Evolutionary conservation across 2,888 invertebrate species (phyloP), one percentile per base, ranked within the genome.

Genomic region (Cylindroiulus punctatus): DNA sequence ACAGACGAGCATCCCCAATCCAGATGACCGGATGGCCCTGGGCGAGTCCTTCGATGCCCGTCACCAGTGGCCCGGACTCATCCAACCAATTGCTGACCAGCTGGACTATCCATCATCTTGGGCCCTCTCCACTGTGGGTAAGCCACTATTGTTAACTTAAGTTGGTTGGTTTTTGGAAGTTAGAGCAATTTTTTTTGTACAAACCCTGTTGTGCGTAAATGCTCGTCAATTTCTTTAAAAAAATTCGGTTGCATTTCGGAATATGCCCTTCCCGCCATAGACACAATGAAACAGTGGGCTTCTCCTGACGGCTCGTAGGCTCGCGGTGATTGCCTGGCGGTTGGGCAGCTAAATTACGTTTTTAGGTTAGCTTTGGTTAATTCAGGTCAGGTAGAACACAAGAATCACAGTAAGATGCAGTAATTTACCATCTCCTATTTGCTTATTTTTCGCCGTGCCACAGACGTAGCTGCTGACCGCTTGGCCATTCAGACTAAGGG

Each of bases 101-200:
- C 94, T 93, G 30, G 93, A 94, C 92, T 95, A 98, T 90, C 98
- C 96, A 0, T 94, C 97, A 0, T 98, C 97, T 1, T 98, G 98
- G 98, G 98, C 97, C 0, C 93, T 98, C 40, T 95, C 97, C 0
- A 95, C 97, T 0, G 94, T 95, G 85, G 91, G 92, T 90, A 88
- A 83, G 86, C 0, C 32, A 19, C 82, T 1, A 22, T 22, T 65
- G 7, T 7, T 7, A 2, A 36, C 36, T 36, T 36, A 36, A 36
- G 3, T n/a, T n/a, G n/a, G n/a, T n/a, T n/a, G 3, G 57, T n/a
- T n/a, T n/a, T n/a, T n/a, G 47, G 47, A 47, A 47, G n/a, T n/a
- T 42, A n/a, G 42, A 22, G 32, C 42, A 10, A 10, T 12, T 40
- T 40, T 7, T 81, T 14, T 81, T 81, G 2, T 81, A 30, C 30